A percentile compares a stretch with the other conserved stretches of the same genome.
phyloP scores from a whole-genome alignment of 2,797 vertebrate species.

The Chelmon rostratus region DNA sequence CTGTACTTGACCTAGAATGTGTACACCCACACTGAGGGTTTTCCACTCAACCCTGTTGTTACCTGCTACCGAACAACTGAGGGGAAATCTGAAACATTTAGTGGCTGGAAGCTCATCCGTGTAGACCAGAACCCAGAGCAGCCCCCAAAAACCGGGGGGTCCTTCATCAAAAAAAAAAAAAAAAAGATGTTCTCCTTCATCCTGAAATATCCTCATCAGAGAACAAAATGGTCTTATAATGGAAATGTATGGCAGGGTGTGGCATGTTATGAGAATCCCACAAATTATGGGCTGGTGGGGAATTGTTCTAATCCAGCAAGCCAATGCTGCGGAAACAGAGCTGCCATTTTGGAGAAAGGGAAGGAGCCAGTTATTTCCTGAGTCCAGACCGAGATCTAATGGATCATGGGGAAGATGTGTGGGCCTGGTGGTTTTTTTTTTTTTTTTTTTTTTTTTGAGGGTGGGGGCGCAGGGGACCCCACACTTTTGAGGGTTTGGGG shows the following conservation, averaged over 20 bases:
- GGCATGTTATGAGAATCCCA: constrained; percentile 82
- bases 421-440: constrained; percentile 46
- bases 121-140: constrained; percentile 41
- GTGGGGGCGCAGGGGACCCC: constrained; percentile 23
- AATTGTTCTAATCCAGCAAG: constrained; percentile 86
- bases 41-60: constrained; percentile 68
- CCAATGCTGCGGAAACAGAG: constrained; percentile 74
- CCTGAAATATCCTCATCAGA: constrained; percentile 77
- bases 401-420: constrained; percentile 62
- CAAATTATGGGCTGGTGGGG: constrained; percentile 87
- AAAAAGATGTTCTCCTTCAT: constrained; percentile 43
- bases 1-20: constrained; percentile 74
- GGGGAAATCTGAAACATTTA: constrained; percentile 52
- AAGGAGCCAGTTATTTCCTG: constrained; percentile 74
- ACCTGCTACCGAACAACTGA: constrained; percentile 73
- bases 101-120: constrained; percentile 31
- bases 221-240: constrained; percentile 73
- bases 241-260: constrained; percentile 85
- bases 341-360: constrained; percentile 79
- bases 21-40: constrained; percentile 68
- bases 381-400: constrained; percentile 64
- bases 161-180: constrained; percentile 33
- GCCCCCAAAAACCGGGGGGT: constrained; percentile 44
- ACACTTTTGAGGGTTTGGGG: constrained; percentile 47
- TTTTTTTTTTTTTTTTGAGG: constrained; percentile 1